Evolutionary conservation across 2,797 vertebrate genomes (phyloP).

Genomic region (Bradypodion ventrale): DNA sequence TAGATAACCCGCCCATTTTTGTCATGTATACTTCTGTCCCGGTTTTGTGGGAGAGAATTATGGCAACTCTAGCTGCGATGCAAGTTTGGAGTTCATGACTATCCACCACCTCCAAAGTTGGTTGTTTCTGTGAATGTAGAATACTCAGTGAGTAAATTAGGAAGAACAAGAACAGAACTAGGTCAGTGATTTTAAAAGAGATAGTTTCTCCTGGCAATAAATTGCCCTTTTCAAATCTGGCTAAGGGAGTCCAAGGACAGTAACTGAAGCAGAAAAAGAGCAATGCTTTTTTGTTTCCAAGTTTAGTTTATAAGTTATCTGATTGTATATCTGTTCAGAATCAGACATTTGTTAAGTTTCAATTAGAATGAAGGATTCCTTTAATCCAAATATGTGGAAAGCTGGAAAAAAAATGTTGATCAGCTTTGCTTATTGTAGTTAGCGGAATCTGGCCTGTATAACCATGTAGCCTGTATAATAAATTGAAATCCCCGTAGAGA

Average conservation of each 20-base stretch:
- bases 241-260: conserved; percentile 42
- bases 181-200: conserved; percentile 60
- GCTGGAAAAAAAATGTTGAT: not conserved
- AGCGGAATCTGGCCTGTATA: not conserved
- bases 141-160: conserved; percentile 16
- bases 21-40: no score
- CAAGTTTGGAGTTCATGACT: not conserved
- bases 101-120: conserved; percentile 22
- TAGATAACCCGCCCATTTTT: no score
- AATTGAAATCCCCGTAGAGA: not conserved
- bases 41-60: no score
- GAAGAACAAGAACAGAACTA: conserved; percentile 57
- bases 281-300: conserved; percentile 17
- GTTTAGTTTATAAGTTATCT: conserved; percentile 39
- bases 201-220: conserved; percentile 44
- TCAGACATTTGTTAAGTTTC: not conserved
- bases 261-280: conserved; percentile 54
- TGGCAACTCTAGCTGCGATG: no score
- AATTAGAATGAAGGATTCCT: conserved; percentile 30
- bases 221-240: conserved; percentile 38
- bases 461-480: not conserved
- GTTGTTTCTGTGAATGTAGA: conserved; percentile 41
- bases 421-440: not conserved
- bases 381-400: not conserved
- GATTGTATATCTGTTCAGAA: not conserved